Evolutionary conservation across 2,797 vertebrate species (phyloP).

Genomic region (Cercopithecus hamlyni): DNA sequence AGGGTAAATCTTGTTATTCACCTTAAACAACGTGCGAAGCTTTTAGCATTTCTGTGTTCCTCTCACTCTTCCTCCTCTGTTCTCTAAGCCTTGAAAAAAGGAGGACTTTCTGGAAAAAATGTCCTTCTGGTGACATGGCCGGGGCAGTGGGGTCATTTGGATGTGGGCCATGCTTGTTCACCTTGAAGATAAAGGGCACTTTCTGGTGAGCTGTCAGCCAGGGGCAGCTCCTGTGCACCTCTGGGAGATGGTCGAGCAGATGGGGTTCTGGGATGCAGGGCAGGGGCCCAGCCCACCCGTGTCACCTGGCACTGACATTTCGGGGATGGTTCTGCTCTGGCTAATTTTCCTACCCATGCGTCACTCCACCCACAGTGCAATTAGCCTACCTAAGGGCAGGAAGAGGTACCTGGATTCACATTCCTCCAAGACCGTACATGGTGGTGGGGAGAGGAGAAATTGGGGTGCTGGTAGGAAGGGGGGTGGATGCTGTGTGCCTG

Average conservation of each 20-base stretch:
- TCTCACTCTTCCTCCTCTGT: neutral
- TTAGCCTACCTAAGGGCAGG: neutral
- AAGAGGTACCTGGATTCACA: neutral
- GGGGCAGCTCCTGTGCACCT: neutral
- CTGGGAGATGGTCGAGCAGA: neutral
- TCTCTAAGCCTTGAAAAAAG: neutral
- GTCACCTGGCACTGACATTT: neutral
- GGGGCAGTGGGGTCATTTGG: neutral
- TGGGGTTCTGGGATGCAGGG: neutral
- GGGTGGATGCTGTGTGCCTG: neutral
- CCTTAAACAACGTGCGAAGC: rapidly evolving
- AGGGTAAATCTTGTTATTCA: neutral
- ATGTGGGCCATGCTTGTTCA: neutral
- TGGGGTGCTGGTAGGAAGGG: neutral
- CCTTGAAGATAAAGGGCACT: neutral
- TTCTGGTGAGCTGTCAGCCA: neutral
- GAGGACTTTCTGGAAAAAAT: neutral
- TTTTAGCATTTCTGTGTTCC: rapidly evolving
- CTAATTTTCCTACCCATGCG: neutral
- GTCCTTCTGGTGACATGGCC: rapidly evolving
- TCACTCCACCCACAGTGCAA: neutral
- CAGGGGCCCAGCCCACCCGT: neutral
- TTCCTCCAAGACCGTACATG: neutral
- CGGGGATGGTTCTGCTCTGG: neutral
- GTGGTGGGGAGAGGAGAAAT: neutral